Evolutionary conservation across 1,140 invertebrate genomes (phyloP).

Genomic region (Drosophila subpulchrella): DNA sequence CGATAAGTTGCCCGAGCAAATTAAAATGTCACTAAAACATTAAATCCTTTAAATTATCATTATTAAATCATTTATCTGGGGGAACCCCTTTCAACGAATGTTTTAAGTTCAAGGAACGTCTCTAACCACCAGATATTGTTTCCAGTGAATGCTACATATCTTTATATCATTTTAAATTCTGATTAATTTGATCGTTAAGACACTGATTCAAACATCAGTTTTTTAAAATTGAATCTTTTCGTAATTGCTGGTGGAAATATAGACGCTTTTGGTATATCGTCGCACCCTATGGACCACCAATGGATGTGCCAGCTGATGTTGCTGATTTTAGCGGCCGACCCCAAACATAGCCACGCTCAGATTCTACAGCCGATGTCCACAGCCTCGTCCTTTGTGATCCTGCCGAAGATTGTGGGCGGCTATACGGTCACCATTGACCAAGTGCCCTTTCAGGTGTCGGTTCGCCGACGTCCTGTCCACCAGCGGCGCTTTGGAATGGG

Average conservation of each 20-base stretch:
- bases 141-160: too few species aligned
- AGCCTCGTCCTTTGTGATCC: conserved; percentile 15
- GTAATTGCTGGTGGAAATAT: too few species aligned
- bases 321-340: conserved; percentile 2
- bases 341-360: background rate
- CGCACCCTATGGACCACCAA: conserved; percentile 3
- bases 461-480: conserved; percentile 30
- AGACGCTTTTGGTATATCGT: background rate
- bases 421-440: conserved; percentile 29
- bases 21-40: too few species aligned
- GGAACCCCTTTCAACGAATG: too few species aligned
- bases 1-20: too few species aligned
- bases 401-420: conserved; percentile 59
- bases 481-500: conserved; percentile 38
- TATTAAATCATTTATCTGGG: too few species aligned
- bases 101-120: too few species aligned
- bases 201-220: background rate
- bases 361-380: background rate
- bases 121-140: too few species aligned
- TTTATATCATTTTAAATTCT: too few species aligned
- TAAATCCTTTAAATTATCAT: too few species aligned
- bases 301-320: conserved; percentile 21
- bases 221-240: too few species aligned
- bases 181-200: background rate
- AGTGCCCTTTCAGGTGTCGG: conserved; percentile 54